Evolutionary conservation across 2,888 invertebrate species (phyloP).

Genomic region (Drosophila meridionalis): DNA sequence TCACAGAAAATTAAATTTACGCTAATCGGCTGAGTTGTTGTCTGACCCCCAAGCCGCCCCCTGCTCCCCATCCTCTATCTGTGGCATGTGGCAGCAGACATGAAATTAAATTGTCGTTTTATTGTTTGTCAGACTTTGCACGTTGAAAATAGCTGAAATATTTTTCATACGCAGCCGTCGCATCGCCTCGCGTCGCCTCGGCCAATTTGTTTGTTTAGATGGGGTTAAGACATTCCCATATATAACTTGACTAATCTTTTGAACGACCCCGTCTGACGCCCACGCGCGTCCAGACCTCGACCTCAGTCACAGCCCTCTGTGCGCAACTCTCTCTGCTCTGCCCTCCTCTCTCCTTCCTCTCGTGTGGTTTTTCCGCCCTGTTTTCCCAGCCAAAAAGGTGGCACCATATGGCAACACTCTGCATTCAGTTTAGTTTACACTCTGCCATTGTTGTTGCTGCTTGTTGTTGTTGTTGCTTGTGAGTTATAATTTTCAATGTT

Average conservation of each 20-base stretch:
- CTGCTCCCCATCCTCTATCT: not conserved
- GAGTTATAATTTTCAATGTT: conserved; percentile 70
- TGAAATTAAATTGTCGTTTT: conserved; percentile 78
- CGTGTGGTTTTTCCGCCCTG: conserved; percentile 56
- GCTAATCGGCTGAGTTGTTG: conserved; percentile 57
- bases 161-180: conserved; percentile 62
- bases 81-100: conserved; percentile 65
- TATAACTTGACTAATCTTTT: conserved; percentile 69
- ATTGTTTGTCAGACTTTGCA: conserved; percentile 63
- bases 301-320: conserved; percentile 40
- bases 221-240: conserved; percentile 78
- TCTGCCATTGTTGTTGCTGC: not conserved
- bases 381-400: conserved; percentile 63
- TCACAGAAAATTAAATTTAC: conserved; percentile 76
- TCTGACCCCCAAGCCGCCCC: not conserved
- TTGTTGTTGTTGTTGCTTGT: conserved; percentile 29
- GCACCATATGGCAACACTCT: conserved; percentile 74
- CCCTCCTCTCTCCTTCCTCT: not conserved
- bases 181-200: conserved; percentile 23
- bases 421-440: conserved; percentile 52
- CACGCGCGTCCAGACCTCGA: conserved; percentile 61
- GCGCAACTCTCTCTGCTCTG: not conserved
- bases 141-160: conserved; percentile 69
- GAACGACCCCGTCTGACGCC: conserved; percentile 49
- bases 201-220: conserved; percentile 78